Base-by-base conservation (phyloP, 2,888 invertebrate genomes). In the Orthosia gracilis region DNA sequence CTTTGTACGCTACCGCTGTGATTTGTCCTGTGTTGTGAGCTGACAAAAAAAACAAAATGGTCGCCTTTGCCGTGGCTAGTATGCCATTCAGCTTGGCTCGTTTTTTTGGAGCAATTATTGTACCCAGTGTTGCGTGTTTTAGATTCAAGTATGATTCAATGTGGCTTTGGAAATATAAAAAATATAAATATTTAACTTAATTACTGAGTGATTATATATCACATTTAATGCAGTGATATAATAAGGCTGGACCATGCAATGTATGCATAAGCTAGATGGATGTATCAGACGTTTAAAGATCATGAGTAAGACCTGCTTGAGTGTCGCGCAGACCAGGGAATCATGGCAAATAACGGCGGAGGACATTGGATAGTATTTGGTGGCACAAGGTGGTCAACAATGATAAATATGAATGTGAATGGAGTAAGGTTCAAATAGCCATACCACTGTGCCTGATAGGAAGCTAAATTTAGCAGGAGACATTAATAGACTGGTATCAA, bases 1-100 rank as follows among this genome's bases (percentile, higher is more conserved):
- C 64, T 79, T 78, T 63, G 49, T 66, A 18, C 50, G 40, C 57
- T 54, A 54, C 63, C 26, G 54, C 67, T 67, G 66, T 75, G 83
- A 69, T 83, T 79, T 83, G 70, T 79, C 75, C 75, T n/a, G 58
- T 67, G 49, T 82, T 66, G 55, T 57, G 78, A 82, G 63, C 62
- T 52, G 15, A 13, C 4, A 18, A 65, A 69, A 83, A 58, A 59
- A 54, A 18, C 0, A 74, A 75, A 31, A 78, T 57, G 57, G 26
- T 54, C 23, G 62, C 58, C 52, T 58, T 66, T 80, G 3, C 62
- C 47, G 62, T 52, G 45, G 26, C 50, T 61, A 57, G 47, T 52
- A 21, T n/a, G 18, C n/a, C 55, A 73, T 55, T 69, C 26, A 50
- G 49, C 17, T 23, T 11, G 47, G 40, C 7, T 58, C 26, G 50